Evolutionary conservation across 1,140 invertebrate species (phyloP), one percentile per base, ranked within the genome.

Genomic region (Neodiprion fabricii): DNA sequence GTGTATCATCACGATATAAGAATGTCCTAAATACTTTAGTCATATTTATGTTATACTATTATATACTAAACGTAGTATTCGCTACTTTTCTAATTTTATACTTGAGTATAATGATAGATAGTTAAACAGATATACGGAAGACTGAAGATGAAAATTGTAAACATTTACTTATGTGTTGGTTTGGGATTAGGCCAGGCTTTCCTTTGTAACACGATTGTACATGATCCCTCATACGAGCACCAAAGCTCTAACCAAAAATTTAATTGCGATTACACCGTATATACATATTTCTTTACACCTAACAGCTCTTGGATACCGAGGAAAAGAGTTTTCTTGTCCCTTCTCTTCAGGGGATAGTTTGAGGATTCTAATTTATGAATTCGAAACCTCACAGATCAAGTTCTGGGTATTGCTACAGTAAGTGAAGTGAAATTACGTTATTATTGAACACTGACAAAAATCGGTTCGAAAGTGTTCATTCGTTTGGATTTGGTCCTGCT

Each of bases 1-100:
- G 28, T 40, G 1, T 5, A 40, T 40, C 28, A 40, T 9, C n/a
- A 61, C 9, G 53, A 12, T 12, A 61, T 61, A 17, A 12, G 53
- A 61, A 61, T 61, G 53, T 61, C 53, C 53, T 61, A 61, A 61
- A 61, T 61, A 61, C n/a, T 17, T 61, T 61, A 61, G 53, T 61
- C 53, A 61, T 61, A 61, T 61, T 61, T 61, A 61, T 61, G 9
- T 5, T 61, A 61, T 17, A 14, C n/a, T 14, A 61, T 61, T 12
- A 61, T 61, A 61, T 61, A 9, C n/a, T 14, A 61, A 40, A 40
- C 28, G 23, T 21, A 28, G 48, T 17, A 65, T n/a, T 21, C 23
- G 48, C 17, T 65, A 74, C 21, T 68, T 74, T 74, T 74, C 3
- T 48, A 67, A 69, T 68, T 74, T 74, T 74, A 74, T 74, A 69